Base-by-base conservation (phyloP, 2,113 vertebrate genomes). In the Eubucco bourcierii region DNA sequence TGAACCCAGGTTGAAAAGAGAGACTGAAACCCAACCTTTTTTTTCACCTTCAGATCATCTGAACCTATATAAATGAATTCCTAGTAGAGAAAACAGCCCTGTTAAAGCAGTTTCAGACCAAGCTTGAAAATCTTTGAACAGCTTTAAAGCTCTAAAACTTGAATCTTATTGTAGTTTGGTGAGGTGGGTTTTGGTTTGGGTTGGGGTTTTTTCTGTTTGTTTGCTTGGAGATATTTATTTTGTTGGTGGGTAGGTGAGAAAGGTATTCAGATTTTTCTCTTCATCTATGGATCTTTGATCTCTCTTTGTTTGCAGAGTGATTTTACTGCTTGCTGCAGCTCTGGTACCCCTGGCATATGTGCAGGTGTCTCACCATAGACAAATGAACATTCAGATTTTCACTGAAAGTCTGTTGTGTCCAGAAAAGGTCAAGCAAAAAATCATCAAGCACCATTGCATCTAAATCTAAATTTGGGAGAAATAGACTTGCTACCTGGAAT, bases 381-480 rank as follows among this genome's bases (percentile, higher is more conserved):
- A 66, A 80, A 66, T 15, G 23, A 9, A 47, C 31, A 44, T 84
- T 80, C 25, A 44, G 7, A 50, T 84, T 82, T 94, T 12, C 58
- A 41, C 47, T 56, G 31, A 41, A 68, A 78, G 55, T 67, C 28
- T 53, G 39, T 52, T 55, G n/a, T 25, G 21, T 63, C 58, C 18
- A 6, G 47, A 78, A 95, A 85, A 93, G 25, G 66, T 88, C 53
- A 85, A 17, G 56, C 37, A 37, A 50, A 93, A 92, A 78, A 75
- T 74, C 87, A 87, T 72, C 46, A 72, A 91, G 37, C 16, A 15
- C 13, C 0, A 0, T 33, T 47, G 87, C 9, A 83, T 68, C 87
- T 87, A 83, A 91, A 77, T 79, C 73, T 33, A 88, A 86, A 65
- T 94, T 84, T 84, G 60, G 80, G 78, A 97, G 84, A 95, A 94